Percentiles rank a stretch among this genome's conserved stretches.
phyloP scores from a whole-genome alignment of 37 sponge, comb jelly and placozoan species.

The Spongilla lacustris region DNA sequence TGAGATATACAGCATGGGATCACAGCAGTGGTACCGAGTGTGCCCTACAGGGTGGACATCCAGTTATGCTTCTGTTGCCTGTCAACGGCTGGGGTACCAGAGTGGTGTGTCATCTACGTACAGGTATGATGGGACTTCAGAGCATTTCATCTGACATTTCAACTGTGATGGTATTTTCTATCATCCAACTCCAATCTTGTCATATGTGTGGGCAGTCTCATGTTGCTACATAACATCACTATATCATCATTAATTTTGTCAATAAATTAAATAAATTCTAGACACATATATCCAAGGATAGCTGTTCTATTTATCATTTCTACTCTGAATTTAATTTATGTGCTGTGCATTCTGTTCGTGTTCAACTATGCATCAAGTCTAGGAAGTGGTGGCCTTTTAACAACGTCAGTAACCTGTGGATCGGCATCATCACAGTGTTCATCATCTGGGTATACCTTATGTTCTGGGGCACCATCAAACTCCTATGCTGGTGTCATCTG shows the following conservation, averaged over 20 bases:
- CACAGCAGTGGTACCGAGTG: neutral
- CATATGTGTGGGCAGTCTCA: too few relatives aligned
- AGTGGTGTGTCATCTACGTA: neutral
- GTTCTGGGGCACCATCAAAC: neutral
- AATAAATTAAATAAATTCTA: too few relatives aligned
- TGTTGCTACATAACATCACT: too few relatives aligned
- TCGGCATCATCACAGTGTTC: neutral
- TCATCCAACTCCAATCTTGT: too few relatives aligned
- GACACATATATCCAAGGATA: too few relatives aligned
- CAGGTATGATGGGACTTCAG: neutral
- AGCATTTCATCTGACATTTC: neutral
- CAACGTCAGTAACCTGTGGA: neutral
- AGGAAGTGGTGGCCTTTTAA: neutral
- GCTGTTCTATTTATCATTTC: too few relatives aligned
- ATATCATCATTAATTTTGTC: too few relatives aligned
- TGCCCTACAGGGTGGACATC: constrained; percentile 10
- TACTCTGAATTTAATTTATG: too few relatives aligned
- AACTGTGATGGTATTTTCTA: too few relatives aligned
- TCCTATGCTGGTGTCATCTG: neutral
- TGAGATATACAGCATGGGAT: constrained; percentile 4
- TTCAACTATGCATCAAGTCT: neutral
- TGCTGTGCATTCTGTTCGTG: neutral
- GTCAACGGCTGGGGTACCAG: constrained; percentile 30
- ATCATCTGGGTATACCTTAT: neutral
- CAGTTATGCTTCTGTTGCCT: constrained; percentile 4